phyloP scores from a whole-genome alignment of 2,797 vertebrate species.

The Limnodromus scolopaceus region DNA sequence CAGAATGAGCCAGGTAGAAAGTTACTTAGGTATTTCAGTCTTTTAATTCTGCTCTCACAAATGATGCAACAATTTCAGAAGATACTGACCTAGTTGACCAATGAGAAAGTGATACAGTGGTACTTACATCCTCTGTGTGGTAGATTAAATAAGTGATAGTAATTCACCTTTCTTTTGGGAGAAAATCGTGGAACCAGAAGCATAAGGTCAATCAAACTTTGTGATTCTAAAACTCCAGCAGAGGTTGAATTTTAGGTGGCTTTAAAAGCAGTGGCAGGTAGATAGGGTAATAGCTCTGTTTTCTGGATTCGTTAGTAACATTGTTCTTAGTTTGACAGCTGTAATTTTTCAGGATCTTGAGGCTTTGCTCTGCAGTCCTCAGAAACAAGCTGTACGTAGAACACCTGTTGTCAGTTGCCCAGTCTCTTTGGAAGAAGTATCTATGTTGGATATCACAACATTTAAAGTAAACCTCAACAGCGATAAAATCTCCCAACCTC shows the following conservation, averaged over 20 bases:
- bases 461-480: not conserved
- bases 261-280: conserved; percentile 31
- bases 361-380: conserved; percentile 22
- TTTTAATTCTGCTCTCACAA: not conserved
- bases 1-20: not conserved
- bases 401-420: not conserved
- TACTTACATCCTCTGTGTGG: not conserved
- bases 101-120: not conserved
- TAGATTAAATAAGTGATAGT: not conserved
- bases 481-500: not conserved
- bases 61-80: not conserved
- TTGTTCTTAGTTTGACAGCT: conserved; percentile 28
- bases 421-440: not conserved
- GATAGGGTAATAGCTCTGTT: not conserved
- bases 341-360: conserved; percentile 32
- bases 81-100: not conserved
- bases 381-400: not conserved
- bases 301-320: conserved; percentile 39
- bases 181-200: conserved; percentile 28
- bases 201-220: conserved; percentile 68
- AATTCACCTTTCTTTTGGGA: not conserved
- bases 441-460: not conserved
- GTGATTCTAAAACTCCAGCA: conserved; percentile 70
- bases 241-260: conserved; percentile 14
- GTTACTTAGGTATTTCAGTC: not conserved